A percentile compares a stretch with the other conserved stretches of the same genome.
These are phyloP conservation scores for Anthophora plumipes DNA, from an alignment of 2,888 invertebrate species.

Conservation along the genomic window DNA sequence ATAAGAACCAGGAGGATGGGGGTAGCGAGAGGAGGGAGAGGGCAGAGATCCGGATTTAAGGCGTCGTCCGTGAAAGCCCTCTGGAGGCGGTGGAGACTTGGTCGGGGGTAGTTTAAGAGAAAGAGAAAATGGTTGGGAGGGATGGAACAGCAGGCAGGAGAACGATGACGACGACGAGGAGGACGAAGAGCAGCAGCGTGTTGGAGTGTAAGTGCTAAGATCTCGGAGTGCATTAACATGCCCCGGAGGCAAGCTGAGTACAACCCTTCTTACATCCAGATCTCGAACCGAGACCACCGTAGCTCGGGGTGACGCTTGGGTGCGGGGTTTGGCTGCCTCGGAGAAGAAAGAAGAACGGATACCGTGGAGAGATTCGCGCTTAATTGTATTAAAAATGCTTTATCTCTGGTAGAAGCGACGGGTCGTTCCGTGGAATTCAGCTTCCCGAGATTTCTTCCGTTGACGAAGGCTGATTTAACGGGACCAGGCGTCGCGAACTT, in stretches of 20 bases:
- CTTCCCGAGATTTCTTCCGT: constrained; percentile 23
- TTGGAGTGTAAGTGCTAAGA: constrained; percentile 85
- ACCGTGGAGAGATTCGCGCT: constrained; percentile 83
- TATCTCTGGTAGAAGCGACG: constrained; percentile 64
- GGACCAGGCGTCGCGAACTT: constrained; percentile 24
- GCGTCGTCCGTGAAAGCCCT: constrained; percentile 84
- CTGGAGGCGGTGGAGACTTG: constrained; percentile 79
- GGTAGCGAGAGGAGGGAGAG: constrained; percentile 56
- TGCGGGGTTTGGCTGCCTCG: constrained; percentile 9
- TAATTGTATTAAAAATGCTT: constrained; percentile 84
- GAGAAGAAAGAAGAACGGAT: constrained; percentile 63
- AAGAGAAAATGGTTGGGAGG: constrained; percentile 83
- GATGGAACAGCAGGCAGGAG: constrained; percentile 71
- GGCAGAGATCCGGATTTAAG: constrained; percentile 83
- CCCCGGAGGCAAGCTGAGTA: constrained; percentile 83
- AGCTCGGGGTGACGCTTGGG: constrained; percentile 68
- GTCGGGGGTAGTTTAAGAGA: constrained; percentile 81
- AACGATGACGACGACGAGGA: constrained; percentile 57
- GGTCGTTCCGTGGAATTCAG: constrained; percentile 21
- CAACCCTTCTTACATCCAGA: constrained; percentile 84
- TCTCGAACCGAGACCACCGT: constrained; percentile 77
- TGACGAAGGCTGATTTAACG: constrained; percentile 52
- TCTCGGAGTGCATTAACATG: constrained; percentile 85
- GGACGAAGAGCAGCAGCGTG: constrained; percentile 76
- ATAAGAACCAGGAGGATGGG: constrained; percentile 46